Percentiles rank a stretch among this genome's conserved stretches.
phyloP scores from a whole-genome alignment of 2,797 vertebrate genomes.

The Brotula barbata region DNA sequence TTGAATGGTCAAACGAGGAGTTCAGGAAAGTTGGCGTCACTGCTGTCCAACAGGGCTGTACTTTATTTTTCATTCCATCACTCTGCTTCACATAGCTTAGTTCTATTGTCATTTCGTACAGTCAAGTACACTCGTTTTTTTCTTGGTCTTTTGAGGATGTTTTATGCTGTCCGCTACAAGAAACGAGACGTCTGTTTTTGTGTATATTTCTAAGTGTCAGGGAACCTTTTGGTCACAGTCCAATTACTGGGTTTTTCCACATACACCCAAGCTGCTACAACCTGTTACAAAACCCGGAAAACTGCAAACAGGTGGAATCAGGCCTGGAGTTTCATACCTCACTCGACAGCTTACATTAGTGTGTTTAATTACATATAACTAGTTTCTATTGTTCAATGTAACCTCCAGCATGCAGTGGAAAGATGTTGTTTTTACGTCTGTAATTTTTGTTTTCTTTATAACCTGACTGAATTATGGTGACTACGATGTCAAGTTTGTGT shows the following conservation, averaged over 20 bases:
- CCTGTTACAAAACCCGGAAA: slow-evolving; percentile 81
- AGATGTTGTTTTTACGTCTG: slow-evolving; percentile 55
- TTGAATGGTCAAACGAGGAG: slow-evolving; percentile 54
- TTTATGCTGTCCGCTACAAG: slow-evolving; percentile 60
- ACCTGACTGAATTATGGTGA: slow-evolving; percentile 62
- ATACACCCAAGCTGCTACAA: slow-evolving; percentile 83
- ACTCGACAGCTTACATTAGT: slow-evolving; percentile 75
- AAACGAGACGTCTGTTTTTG: slow-evolving; percentile 37
- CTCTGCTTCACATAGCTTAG: slow-evolving; percentile 46
- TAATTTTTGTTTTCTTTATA: slow-evolving; percentile 37
- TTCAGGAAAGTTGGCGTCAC: slow-evolving; percentile 61
- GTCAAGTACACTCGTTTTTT: slow-evolving; percentile 36
- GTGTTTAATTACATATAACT: slow-evolving; percentile 72
- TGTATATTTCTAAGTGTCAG: slow-evolving; percentile 76
- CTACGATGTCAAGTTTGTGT: slow-evolving; percentile 47
- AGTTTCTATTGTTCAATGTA: slow-evolving; percentile 68
- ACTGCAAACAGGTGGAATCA: slow-evolving; percentile 77
- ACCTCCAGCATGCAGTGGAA: slow-evolving; percentile 65
- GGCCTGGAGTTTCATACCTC: slow-evolving; percentile 81
- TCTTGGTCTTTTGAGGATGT: slow-evolving; percentile 55
- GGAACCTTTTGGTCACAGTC: slow-evolving; percentile 76
- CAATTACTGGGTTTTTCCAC: slow-evolving; percentile 77
- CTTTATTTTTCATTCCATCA: slow-evolving; percentile 58
- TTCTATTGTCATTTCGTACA: slow-evolving; percentile 53
- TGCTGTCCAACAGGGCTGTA: slow-evolving; percentile 63